These are phyloP conservation scores for Lutjanus argentimaculatus DNA, from an alignment of 2,797 vertebrate species.

Conservation along the genomic window DNA sequence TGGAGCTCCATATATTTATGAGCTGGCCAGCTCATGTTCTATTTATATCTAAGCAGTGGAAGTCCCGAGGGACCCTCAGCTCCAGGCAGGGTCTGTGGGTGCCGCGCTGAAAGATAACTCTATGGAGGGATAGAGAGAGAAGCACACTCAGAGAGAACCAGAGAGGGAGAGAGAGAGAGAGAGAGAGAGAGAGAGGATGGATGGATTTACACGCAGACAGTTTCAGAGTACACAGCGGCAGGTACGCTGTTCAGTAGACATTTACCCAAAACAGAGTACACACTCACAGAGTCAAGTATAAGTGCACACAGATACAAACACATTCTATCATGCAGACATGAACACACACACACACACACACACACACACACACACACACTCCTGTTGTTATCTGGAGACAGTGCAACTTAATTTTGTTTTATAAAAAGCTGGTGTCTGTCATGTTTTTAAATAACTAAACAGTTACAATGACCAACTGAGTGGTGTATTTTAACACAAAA, in stretches of 20 bases:
- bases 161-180: constrained; percentile 19
- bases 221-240: constrained; percentile 40
- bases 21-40: constrained; percentile 80
- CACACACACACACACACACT: neutral
- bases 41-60: constrained; percentile 81
- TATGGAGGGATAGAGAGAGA: constrained; percentile 43
- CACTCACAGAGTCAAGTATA: constrained; percentile 14
- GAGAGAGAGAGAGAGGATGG: constrained; percentile 29
- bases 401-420: neutral
- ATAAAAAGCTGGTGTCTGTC: neutral
- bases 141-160: neutral
- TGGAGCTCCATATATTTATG: constrained; percentile 81
- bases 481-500: no score
- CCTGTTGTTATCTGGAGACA: neutral
- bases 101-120: constrained; percentile 71
- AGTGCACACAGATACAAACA: constrained; percentile 3
- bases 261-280: constrained; percentile 7
- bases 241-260: constrained; percentile 6
- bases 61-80: constrained; percentile 75
- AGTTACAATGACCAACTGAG: no score
- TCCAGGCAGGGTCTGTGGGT: constrained; percentile 76
- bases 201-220: constrained; percentile 58
- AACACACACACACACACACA: neutral
- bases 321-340: neutral
- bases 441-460: neutral